Evolutionary conservation across 1,140 invertebrate species (phyloP).

Genomic region (Potamilus streckersoni): DNA sequence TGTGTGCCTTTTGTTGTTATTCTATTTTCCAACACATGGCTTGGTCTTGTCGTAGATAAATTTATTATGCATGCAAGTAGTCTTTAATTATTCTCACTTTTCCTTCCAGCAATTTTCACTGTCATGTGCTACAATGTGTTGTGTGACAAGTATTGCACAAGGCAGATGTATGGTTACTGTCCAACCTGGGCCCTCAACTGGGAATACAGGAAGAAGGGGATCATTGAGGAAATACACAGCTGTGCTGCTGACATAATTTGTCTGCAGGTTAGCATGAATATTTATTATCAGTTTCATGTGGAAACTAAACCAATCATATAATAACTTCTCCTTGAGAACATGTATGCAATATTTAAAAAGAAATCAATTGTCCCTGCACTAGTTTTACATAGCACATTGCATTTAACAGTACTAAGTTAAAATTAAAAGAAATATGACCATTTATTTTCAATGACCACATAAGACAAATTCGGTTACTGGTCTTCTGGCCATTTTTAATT

Average conservation of each 20-base stretch:
- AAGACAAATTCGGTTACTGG: too few species aligned
- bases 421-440: too few species aligned
- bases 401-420: too few species aligned
- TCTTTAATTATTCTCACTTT: constrained; percentile 1
- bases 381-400: too few species aligned
- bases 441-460: too few species aligned
- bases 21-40: background rate
- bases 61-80: too few species aligned
- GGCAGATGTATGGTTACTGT: constrained; percentile 94
- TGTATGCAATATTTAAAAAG: too few species aligned
- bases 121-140: constrained; percentile 99
- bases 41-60: background rate
- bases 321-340: too few species aligned
- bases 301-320: too few species aligned
- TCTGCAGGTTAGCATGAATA: constrained; percentile 74
- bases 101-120: constrained; percentile 88
- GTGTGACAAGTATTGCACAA: constrained; percentile 98
- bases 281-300: too few species aligned
- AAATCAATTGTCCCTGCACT: too few species aligned
- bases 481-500: too few species aligned
- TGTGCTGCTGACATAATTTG: constrained; percentile 99
- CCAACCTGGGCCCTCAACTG: constrained; percentile 97
- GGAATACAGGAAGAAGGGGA: constrained; percentile 98
- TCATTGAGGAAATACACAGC: constrained; percentile 95
- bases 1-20: background rate